Evolutionary conservation across 2,113 vertebrate genomes (phyloP).

Genomic region (Nibea albiflora): DNA sequence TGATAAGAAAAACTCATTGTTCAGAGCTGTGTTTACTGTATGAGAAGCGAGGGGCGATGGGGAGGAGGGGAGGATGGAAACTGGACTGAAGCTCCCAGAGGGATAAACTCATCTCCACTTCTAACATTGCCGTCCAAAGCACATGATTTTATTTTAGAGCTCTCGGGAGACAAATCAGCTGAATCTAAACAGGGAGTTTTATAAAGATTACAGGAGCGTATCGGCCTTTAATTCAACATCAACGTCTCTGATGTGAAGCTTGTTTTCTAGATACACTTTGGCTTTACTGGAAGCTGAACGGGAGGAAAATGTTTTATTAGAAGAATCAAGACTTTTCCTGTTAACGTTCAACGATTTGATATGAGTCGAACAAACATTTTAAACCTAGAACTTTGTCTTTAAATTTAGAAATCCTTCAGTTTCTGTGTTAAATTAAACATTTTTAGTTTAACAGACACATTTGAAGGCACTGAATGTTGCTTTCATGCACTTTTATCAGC

Average conservation of each 20-base stretch:
- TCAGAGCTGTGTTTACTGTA: conserved; percentile 13
- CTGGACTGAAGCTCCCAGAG: conserved; percentile 55
- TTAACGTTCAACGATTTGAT: no score
- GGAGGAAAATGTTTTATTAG: not conserved
- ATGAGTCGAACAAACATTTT: not conserved
- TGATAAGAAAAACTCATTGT: conserved; percentile 34
- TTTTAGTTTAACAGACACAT: not conserved
- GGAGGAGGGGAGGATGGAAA: not conserved
- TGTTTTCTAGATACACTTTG: no score
- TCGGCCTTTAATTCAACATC: not conserved
- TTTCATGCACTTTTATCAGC: not conserved
- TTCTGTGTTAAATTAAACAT: not conserved
- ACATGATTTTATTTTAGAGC: conserved; percentile 38
- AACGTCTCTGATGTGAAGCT: not conserved
- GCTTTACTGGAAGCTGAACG: not conserved
- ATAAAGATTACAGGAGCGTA: not conserved
- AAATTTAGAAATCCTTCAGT: not conserved
- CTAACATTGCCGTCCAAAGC: conserved; percentile 38
- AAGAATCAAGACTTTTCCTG: not conserved
- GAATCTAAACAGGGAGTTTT: not conserved
- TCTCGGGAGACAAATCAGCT: not conserved
- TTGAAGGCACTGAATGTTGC: not conserved
- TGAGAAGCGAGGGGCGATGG: not conserved
- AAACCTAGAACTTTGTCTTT: not conserved
- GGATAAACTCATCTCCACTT: conserved; percentile 51